A percentile compares a stretch with the other conserved stretches of the same genome.
Conservation (phyloP, 2,797 vertebrate genomes). For the Xerus rutilus region DNA sequence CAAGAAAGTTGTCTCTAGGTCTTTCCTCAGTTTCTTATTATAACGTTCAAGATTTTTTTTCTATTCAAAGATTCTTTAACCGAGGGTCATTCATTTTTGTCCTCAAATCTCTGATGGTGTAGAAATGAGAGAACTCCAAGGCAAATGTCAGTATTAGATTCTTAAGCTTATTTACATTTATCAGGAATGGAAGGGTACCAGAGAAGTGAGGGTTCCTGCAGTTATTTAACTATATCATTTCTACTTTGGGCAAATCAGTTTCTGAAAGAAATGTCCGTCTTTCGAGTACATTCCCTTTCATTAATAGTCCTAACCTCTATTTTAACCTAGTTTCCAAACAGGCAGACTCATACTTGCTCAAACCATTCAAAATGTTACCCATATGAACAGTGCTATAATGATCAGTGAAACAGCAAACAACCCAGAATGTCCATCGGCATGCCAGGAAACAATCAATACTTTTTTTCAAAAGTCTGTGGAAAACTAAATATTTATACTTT, state of each 20-base stretch:
- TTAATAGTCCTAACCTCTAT: background rate
- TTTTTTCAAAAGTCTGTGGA: background rate
- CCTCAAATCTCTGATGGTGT: background rate
- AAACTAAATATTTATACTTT: constrained; percentile 20
- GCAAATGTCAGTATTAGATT: background rate
- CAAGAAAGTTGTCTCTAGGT: background rate
- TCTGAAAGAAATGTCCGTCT: background rate
- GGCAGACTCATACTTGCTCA: background rate
- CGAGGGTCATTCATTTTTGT: background rate
- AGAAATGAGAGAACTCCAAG: background rate
- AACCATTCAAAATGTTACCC: background rate
- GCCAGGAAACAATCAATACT: background rate
- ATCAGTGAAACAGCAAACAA: background rate
- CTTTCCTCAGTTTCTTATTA: background rate
- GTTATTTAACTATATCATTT: background rate
- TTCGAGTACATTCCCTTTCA: background rate
- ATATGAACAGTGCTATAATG: background rate
- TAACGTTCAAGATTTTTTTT: background rate
- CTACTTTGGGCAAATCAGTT: background rate
- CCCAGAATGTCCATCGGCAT: background rate
- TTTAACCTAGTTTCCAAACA: background rate
- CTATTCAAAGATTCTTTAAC: background rate
- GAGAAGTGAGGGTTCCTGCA: background rate
- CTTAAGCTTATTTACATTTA: background rate
- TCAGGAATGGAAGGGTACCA: background rate